These are phyloP conservation scores for Drosophila paramelanica DNA, from an alignment of 2,888 invertebrate species.

Conservation along the genomic window DNA sequence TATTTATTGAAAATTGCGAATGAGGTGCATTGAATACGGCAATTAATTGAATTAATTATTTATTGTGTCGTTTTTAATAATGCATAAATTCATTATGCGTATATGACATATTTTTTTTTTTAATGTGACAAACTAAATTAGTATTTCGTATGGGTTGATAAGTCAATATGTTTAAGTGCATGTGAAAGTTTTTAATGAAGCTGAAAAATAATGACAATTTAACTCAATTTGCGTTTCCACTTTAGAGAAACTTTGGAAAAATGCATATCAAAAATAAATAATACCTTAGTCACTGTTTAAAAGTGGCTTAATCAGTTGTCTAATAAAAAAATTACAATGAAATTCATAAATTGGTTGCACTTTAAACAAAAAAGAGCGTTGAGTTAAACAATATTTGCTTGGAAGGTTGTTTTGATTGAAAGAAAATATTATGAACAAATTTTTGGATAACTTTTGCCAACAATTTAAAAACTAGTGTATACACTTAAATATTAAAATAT, in stretches of 20 bases:
- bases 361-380: no score
- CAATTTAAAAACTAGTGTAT: background rate
- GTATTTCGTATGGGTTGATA: constrained; percentile 7
- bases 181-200: constrained; percentile 30
- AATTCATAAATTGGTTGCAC: no score
- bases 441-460: no score
- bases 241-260: background rate
- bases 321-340: no score
- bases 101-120: constrained; percentile 12
- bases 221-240: background rate
- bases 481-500: constrained; percentile 3
- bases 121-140: constrained; percentile 3
- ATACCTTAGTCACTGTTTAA: no score
- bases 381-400: no score
- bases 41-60: constrained; percentile 69
- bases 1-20: constrained; percentile 46
- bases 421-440: no score
- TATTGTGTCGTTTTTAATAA: constrained; percentile 25
- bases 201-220: background rate
- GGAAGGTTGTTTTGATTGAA: no score
- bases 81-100: constrained; percentile 3
- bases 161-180: background rate
- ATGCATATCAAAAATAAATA: background rate
- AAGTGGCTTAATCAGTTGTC: no score
- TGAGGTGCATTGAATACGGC: constrained; percentile 19